These are phyloP conservation scores for Caenorhabditis latens DNA, from an alignment of 1,140 invertebrate species.

Conservation along the genomic window DNA sequence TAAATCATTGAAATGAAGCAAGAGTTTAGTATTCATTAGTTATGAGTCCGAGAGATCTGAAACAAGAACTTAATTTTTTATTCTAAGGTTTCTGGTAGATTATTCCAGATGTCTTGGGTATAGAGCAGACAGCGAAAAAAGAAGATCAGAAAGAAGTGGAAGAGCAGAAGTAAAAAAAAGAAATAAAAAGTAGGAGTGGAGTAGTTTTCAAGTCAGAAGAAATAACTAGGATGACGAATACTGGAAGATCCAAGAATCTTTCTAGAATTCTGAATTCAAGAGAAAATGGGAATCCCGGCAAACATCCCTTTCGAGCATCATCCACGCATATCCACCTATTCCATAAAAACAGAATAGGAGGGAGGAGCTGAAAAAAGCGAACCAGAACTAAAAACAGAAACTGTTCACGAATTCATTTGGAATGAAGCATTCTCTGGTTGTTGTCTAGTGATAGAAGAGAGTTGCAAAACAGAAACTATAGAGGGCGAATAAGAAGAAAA, in stretches of 20 bases:
- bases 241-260: too few species aligned
- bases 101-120: background rate
- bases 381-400: constrained; percentile 5
- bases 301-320: background rate
- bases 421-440: background rate
- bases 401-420: constrained; percentile 46
- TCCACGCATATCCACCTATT: background rate
- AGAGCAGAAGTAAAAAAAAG: background rate
- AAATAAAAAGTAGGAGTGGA: background rate
- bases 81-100: background rate
- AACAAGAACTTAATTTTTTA: background rate
- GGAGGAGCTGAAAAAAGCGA: background rate
- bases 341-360: background rate
- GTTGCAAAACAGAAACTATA: constrained; percentile 50
- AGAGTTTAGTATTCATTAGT: background rate
- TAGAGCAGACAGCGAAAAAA: too few species aligned
- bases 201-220: too few species aligned
- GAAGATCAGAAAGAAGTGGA: too few species aligned
- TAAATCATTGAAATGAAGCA: background rate
- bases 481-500: background rate
- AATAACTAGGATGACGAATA: background rate
- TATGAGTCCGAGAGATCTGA: background rate
- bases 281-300: background rate
- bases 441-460: background rate
- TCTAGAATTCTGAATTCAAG: too few species aligned